Base-by-base conservation (phyloP, 2,797 vertebrate species). In the Clamator glandarius region DNA sequence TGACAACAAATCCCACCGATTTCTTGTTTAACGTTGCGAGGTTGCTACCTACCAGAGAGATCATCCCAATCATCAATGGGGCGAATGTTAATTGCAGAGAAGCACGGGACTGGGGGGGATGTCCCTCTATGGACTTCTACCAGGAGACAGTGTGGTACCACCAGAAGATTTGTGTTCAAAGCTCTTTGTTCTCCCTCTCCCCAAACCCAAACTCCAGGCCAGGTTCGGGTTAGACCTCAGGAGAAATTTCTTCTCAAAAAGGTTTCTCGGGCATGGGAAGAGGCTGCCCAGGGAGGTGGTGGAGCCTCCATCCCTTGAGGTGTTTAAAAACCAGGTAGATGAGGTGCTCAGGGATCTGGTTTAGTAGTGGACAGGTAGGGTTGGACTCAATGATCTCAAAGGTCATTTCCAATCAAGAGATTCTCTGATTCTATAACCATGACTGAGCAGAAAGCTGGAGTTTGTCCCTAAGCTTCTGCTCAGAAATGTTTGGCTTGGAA, bases 81-180 rank as follows among this genome's bases (percentile, higher is more conserved):
- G 25, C 31, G 4, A 61, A 67, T 26, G 25, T 36, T 11, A 31
- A 62, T 11, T 66, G 62, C 62, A 74, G 24, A 42, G 24, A 70
- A 14, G 18, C 6, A 18, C 1, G 9, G 6, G 25, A 50, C 6
- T 13, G 7, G 5, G 42, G 1, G 2, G 8, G 8, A 18, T 12
- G 55, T 26, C 67, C 50, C 15, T 1, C 33, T 72, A 31, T 6
- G 19, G 23, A 9, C 39, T 84, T 76, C 23, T 64, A 10, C 1
- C 31, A 68, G 70, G 72, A 81, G 61, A 68, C 5, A 9, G n/a
- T 19, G 11, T n/a, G 16, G 20, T 5, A 18, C 36, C 4, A 0
- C 33, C 29, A 14, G 13, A 41, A 8, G 17, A 31, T 24, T 18
- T 3, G 21, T 86, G 25, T 21, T 58, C 50, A 55, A 36, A 73